Evolutionary conservation across 2,113 vertebrate genomes (phyloP).

Genomic region (Limanda limanda): DNA sequence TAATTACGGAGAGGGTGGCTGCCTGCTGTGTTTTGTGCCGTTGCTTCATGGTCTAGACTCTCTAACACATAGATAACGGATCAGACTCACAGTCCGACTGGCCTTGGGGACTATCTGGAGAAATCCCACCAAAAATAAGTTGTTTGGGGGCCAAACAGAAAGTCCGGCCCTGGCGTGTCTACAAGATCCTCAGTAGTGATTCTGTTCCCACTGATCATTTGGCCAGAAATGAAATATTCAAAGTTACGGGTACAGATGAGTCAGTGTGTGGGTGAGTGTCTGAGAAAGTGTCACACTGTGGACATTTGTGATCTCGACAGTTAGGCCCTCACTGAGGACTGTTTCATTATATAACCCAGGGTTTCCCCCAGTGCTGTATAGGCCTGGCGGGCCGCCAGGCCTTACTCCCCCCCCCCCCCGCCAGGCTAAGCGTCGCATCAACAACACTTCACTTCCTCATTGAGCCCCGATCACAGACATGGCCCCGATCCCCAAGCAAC

Average conservation of each 20-base stretch:
- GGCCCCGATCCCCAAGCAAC: too few relatives aligned
- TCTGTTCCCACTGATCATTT: constrained; percentile 48
- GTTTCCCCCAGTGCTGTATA: too few relatives aligned
- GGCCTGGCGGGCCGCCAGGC: too few relatives aligned
- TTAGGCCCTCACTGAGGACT: neutral
- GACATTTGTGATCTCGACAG: constrained; percentile 6
- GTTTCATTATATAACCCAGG: neutral
- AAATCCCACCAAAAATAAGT: neutral
- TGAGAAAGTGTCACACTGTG: constrained; percentile 50
- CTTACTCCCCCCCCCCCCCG: too few relatives aligned
- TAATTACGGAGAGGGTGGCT: neutral
- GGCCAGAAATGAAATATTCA: constrained; percentile 58
- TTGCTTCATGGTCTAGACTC: neutral
- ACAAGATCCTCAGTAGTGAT: constrained; percentile 32
- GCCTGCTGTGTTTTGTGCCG: neutral
- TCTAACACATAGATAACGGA: neutral
- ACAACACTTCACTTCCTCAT: too few relatives aligned
- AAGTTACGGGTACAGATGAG: constrained; percentile 64
- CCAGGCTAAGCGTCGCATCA: too few relatives aligned
- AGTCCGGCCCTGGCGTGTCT: constrained; percentile 3
- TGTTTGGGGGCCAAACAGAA: neutral
- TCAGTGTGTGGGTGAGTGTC: constrained; percentile 61
- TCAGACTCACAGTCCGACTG: neutral
- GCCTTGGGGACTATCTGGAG: neutral
- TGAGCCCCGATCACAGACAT: too few relatives aligned